Base-by-base conservation (phyloP, 2,888 invertebrate species). In the Scotopteryx bipunctaria region DNA sequence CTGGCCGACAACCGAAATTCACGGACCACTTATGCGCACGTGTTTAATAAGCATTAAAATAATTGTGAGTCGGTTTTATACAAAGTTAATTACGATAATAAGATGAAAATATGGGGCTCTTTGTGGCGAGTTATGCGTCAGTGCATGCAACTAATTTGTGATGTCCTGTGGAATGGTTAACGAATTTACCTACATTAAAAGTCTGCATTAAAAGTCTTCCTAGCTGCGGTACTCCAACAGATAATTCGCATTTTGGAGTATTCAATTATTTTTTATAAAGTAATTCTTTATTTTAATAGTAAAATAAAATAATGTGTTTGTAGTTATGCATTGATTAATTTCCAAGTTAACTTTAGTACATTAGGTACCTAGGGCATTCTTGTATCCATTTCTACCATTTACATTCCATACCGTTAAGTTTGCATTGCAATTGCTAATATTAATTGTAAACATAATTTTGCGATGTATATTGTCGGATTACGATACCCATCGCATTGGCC, bases 21-120 rank as follows among this genome's bases (percentile, higher is more conserved):
- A 70, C 71, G 78, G 71, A 74, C 71, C 74, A 78, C 72, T 74
- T 72, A 74, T 63, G 66, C 78, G 75, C 89, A 89, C 88, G 89
- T 89, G 89, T 82, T 87, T 87, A 83, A 85, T 86, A 76, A 76
- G 74, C 83, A 85, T 84, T 84, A 82, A 81, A 82, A 81, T 83
- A 86, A 88, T 85, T 82, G 73, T 67, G 68, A 73, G 69, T 82
- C 73, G 79, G 84, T 86, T 88, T 89, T 88, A 86, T 88, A 83
- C 82, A 67, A 73, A 81, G 76, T 81, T 85, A 88, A 90, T 90
- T 86, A 88, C 72, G 71, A 83, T 86, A 87, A 90, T 89, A 77
- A 80, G 74, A 71, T 71, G 63, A 68, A 78, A 80, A 81, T 74
- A 75, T 78, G 75, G 76, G 79, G 72, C 66, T 60, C 67, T 67